Evolutionary conservation across 2,888 invertebrate genomes (phyloP), one percentile per base, ranked within the genome.

Genomic region (Adela reaumurella): DNA sequence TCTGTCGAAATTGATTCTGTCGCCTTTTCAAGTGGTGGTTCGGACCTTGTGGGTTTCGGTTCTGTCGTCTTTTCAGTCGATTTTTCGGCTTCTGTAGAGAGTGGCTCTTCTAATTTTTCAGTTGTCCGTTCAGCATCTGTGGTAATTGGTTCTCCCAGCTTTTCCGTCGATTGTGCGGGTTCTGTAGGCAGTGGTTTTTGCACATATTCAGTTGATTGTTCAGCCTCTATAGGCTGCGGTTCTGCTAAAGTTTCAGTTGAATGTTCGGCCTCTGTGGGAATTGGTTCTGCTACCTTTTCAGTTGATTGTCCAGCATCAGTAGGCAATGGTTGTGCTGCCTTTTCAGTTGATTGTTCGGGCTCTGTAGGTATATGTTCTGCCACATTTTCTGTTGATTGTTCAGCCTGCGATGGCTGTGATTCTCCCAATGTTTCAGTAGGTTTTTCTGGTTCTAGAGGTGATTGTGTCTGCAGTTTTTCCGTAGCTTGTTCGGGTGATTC

Each of bases 31-130:
- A 50, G 46, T 45, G 24, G 24, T 10, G 5, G 5, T 10, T 24
- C 24, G 10, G 5, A 24, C 5, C 6, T 24, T 6, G 5, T 6
- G 5, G 5, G 6, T 6, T 5, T 24, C 6, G 24, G 8, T 8
- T 35, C 35, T 3, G 6, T 14, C 6, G 14, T 4, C 3, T 46
- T 46, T 43, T 49, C 49, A 43, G 51, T 48, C 43, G 47, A 24
- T 46, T 54, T 51, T 35, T 8, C n/a, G 14, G 6, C 4, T 14
- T 14, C n/a, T n/a, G n/a, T n/a, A n/a, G n/a, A n/a, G 10, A 24
- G 5, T 24, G 5, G 6, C 43, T 53, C 47, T 45, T 51, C 45
- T 14, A 16, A 46, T 17, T 19, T 46, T 24, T 47, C 43, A 24
- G 24, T 6, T 6, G 24, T 6, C 24, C 10, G 24, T 24, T 24